A percentile compares a stretch with the other conserved stretches of the same genome.
phyloP scores from a whole-genome alignment of 2,113 vertebrate species.

The Tupaia tana region DNA sequence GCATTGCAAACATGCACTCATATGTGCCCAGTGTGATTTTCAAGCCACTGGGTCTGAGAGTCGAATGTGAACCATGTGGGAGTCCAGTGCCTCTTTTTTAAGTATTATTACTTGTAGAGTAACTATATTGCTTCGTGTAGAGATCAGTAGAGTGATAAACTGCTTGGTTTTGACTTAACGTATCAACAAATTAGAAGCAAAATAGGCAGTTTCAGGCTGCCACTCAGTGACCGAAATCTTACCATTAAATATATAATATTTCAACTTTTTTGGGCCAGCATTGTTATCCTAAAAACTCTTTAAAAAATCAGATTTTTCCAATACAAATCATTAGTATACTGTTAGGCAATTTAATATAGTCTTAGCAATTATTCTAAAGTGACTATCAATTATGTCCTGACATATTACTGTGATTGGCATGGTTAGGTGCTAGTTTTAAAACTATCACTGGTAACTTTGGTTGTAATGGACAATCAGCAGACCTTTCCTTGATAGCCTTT shows the following conservation, averaged over 20 bases:
- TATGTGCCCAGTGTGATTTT: no score
- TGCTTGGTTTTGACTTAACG: neutral
- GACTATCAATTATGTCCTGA: neutral
- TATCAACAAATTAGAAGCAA: neutral
- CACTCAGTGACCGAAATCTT: neutral
- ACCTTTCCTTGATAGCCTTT: neutral
- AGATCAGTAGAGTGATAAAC: neutral
- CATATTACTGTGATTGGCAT: neutral
- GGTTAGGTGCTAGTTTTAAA: neutral
- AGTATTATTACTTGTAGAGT: neutral
- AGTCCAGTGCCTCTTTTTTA: neutral
- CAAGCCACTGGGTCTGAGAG: no score
- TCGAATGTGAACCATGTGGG: no score
- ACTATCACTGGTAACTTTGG: neutral
- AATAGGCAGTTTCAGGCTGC: neutral
- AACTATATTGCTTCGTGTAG: neutral
- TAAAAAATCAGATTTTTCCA: neutral
- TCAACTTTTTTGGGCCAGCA: neutral
- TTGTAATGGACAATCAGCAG: neutral
- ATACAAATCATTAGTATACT: conserved; percentile 15
- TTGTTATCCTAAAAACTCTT: neutral
- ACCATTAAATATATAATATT: neutral
- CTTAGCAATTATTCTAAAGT: neutral
- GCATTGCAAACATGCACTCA: no score
- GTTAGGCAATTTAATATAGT: neutral